Base-by-base conservation (phyloP, 2,888 invertebrate species). In the Chouioia cunea region DNA sequence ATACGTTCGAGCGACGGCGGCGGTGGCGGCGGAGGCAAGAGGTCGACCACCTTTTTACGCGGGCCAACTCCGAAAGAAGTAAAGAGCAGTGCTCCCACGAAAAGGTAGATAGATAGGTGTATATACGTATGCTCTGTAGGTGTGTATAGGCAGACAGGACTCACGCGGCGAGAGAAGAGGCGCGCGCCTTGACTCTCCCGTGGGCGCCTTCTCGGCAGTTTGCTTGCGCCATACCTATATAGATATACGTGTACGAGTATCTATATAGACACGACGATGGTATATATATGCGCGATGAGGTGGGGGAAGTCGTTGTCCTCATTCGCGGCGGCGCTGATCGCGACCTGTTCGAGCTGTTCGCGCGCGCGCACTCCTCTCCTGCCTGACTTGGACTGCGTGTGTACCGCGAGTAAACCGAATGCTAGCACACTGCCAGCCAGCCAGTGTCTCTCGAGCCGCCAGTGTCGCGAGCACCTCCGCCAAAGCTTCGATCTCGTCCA, bases 281-380 rank as follows among this genome's bases (percentile, higher is more conserved):
- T 27, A 27, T 27, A 27, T 27, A 27, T 20, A 53, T 15, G 22
- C 20, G 48, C 14, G 14, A 22, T 15, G 22, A 48, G 64, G 70
- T 53, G 64, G 73, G 68, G 69, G 65, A 53, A 74, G 74, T 66
- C 74, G 74, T 73, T 73, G 73, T 74, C 74, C 74, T 74, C 74
- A 64, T 71, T 74, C 71, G 73, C 73, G 62, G 68, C 20, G 56
- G 66, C 22, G 68, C 60, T 67, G 73, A 67, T 73, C 70, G 71
- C 74, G 74, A 74, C 74, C 74, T 74, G 74, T 74, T 68, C 74
- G 44, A 36, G 65, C 27, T 22, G 56, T 12, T 47, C 36, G 44
- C 27, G 20, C 36, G 50, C 18, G 54, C 36, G 47, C 46, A 15
- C 27, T n/a, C n/a, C 15, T 20, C 16, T 36, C 1, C 10, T 48